phyloP scores from a whole-genome alignment of 2,888 invertebrate genomes.

The Mesoligia furuncula region DNA sequence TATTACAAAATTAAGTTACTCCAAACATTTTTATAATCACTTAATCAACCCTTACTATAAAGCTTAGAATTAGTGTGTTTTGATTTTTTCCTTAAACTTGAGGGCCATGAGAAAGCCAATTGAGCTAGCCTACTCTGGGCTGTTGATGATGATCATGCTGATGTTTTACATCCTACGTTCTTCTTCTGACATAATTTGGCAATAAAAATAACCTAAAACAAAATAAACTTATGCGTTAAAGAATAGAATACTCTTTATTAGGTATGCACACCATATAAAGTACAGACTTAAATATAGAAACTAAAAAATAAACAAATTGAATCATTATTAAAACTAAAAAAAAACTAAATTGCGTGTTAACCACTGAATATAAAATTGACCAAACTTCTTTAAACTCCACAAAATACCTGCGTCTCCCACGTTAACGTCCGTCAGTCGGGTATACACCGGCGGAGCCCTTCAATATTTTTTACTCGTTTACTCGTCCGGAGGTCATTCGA shows the following conservation, averaged over 20 bases:
- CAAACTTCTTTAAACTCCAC: not conserved
- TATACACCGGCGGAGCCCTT: slow-evolving; percentile 73
- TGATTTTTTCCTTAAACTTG: not conserved
- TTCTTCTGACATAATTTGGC: not conserved
- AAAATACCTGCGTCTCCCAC: slow-evolving; percentile 9
- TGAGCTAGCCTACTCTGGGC: too few species aligned
- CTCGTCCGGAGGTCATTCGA: slow-evolving; percentile 82
- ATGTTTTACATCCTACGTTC: too few species aligned
- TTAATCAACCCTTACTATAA: not conserved
- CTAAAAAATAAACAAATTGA: too few species aligned
- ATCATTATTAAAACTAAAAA: too few species aligned
- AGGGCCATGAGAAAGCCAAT: not conserved
- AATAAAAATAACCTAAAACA: not conserved
- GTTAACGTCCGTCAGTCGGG: slow-evolving; percentile 69
- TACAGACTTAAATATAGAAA: too few species aligned
- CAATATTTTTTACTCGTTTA: slow-evolving; percentile 77
- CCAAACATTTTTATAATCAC: not conserved
- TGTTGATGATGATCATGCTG: too few species aligned
- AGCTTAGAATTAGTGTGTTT: not conserved
- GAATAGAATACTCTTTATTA: too few species aligned
- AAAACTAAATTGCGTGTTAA: not conserved
- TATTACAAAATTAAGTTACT: not conserved
- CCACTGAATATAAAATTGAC: not conserved
- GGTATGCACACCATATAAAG: too few species aligned
- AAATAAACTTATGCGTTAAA: too few species aligned